Conservation (phyloP, 2,888 invertebrate genomes). For the Calliopum simillimum region DNA sequence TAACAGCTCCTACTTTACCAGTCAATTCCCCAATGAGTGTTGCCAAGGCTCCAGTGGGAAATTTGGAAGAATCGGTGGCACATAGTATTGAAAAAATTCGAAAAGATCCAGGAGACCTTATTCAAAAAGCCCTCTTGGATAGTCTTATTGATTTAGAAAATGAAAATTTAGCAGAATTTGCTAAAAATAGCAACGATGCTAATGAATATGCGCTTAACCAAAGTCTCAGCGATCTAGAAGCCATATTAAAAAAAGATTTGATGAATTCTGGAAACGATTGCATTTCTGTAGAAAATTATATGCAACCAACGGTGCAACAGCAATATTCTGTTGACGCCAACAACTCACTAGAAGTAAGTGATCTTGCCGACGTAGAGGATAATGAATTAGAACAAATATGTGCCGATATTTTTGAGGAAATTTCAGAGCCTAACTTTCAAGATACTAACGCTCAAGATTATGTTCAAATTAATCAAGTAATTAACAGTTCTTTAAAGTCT, state of each 20-base stretch:
- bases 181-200: slow-evolving; percentile 10
- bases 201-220: slow-evolving; percentile 57
- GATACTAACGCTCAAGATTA: background rate
- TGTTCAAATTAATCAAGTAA: background rate
- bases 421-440: slow-evolving; percentile 20
- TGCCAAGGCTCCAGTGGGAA: background rate
- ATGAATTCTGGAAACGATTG: no score
- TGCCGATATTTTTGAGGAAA: slow-evolving; percentile 54
- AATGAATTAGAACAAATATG: slow-evolving; percentile 49
- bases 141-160: slow-evolving; percentile 54
- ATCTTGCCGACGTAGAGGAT: slow-evolving; percentile 16
- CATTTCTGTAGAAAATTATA: background rate
- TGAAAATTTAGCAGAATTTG: slow-evolving; percentile 42
- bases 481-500: background rate
- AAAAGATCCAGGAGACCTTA: slow-evolving; percentile 39
- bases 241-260: slow-evolving; percentile 51
- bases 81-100: slow-evolving; percentile 1
- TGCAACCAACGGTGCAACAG: background rate
- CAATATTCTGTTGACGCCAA: background rate
- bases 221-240: slow-evolving; percentile 56
- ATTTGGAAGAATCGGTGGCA: slow-evolving; percentile 4
- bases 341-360: background rate
- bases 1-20: no score
- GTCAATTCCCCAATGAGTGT: no score
- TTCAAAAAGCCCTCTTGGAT: slow-evolving; percentile 53